Percentiles rank a stretch among this genome's conserved stretches.
These are phyloP conservation scores for Cantharis rufa DNA, from an alignment of 2,888 invertebrate species.

Conservation along the genomic window DNA sequence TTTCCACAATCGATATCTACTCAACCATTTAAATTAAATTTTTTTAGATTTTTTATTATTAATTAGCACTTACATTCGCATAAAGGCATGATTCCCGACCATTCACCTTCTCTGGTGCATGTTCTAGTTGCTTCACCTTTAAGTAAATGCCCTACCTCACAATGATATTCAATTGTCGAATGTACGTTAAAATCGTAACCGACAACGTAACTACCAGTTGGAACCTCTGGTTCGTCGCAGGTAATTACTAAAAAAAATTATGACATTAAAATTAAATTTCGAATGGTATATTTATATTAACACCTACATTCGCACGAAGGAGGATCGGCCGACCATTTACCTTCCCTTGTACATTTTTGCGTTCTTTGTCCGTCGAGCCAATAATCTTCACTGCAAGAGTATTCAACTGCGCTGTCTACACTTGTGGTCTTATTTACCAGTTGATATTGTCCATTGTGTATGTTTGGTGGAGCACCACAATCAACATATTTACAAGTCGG, in stretches of 20 bases:
- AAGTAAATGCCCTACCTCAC: constrained; percentile 81
- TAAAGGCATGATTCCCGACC: constrained; percentile 80
- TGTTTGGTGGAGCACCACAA: constrained; percentile 80
- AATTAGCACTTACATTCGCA: constrained; percentile 74
- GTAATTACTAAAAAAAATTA: constrained; percentile 69
- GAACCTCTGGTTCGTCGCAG: constrained; percentile 85
- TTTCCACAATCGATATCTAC: constrained; percentile 88
- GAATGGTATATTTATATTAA: not conserved
- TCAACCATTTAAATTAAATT: constrained; percentile 13
- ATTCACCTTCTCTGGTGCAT: constrained; percentile 79
- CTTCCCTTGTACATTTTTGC: constrained; percentile 78
- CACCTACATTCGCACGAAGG: constrained; percentile 82
- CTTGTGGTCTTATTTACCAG: constrained; percentile 81
- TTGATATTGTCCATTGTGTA: constrained; percentile 74
- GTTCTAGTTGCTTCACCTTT: constrained; percentile 72
- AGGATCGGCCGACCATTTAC: constrained; percentile 84
- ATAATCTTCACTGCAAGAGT: constrained; percentile 80
- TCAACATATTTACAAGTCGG: constrained; percentile 86
- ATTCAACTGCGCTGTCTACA: constrained; percentile 77
- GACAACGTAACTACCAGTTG: constrained; percentile 82
- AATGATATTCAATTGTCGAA: constrained; percentile 85
- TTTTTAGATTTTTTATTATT: not conserved
- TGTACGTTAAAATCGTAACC: constrained; percentile 89
- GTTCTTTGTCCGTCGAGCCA: constrained; percentile 76
- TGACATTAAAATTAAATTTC: not conserved